A percentile compares a stretch with the other conserved stretches of the same genome.
Evolutionary conservation across 2,113 vertebrate genomes (phyloP).

Genomic region (Octodon degus): DNA sequence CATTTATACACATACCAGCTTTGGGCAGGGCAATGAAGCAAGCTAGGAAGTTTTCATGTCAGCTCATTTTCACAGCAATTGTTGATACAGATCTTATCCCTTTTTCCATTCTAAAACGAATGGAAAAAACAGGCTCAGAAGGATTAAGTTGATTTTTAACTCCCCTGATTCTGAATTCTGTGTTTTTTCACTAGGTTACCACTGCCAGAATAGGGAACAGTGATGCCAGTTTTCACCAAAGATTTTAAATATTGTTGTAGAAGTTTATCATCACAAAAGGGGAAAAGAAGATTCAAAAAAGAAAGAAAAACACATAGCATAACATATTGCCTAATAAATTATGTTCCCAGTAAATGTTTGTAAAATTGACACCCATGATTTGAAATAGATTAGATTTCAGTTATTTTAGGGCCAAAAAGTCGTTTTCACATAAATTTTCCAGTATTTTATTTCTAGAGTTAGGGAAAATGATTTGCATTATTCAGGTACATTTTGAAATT

Average conservation of each 20-base stretch:
- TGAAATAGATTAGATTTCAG: constrained; percentile 42
- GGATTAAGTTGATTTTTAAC: constrained; percentile 41
- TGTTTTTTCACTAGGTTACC: constrained; percentile 44
- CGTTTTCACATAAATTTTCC: constrained; percentile 49
- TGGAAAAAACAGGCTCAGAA: constrained; percentile 2
- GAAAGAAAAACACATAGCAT: not conserved
- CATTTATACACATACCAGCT: not conserved
- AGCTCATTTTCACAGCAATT: not conserved
- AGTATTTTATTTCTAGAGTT: constrained; percentile 53
- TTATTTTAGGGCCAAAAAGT: constrained; percentile 43
- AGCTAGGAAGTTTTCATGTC: not conserved
- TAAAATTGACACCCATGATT: constrained; percentile 38
- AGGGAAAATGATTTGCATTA: constrained; percentile 40
- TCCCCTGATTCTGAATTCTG: constrained; percentile 31
- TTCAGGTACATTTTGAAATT: constrained; percentile 34
- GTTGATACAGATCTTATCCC: not conserved
- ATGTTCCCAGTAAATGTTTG: constrained; percentile 33
- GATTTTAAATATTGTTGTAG: not conserved
- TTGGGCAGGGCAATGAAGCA: not conserved
- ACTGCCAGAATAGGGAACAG: not conserved
- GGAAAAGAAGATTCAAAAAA: not conserved
- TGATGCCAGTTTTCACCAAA: constrained; percentile 4
- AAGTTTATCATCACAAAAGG: not conserved
- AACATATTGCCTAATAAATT: constrained; percentile 23
- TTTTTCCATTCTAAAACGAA: constrained; percentile 9